Evolutionary conservation across 2,113 vertebrate species (phyloP), one percentile per base, ranked within the genome.

Genomic region (Pholis gunnellus): DNA sequence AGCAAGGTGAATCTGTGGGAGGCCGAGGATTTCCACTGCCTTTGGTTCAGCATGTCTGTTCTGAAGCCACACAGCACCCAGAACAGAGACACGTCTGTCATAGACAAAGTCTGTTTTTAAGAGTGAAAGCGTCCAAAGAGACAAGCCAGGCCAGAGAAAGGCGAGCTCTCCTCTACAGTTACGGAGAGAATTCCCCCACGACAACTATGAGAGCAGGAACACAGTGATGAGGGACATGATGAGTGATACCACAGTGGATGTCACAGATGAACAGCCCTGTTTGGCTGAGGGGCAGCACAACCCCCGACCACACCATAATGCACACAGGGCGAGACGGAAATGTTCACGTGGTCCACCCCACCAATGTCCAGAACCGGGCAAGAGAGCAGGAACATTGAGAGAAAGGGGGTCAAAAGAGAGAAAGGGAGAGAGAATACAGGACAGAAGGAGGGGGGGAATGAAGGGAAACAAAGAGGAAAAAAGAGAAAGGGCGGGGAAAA

Each of bases 191-290:
- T 64, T 66, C 57, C 57, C 57, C 29, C 68, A 57, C 14, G 14
- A 72, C 72, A 82, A 94, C 96, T 98, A 99, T 91, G 94, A 98
- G 92, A 99, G 95, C 95, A 98, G 93, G 88, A 97, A 93, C 64
- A 96, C 92, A 93, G 95, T 95, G 94, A 97, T 94, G 90, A 96
- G 90, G 87, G 96, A 97, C 88, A 97, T 87, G 94, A 98, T 95
- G 95, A 98, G 95, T 86, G 97, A 97, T 88, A 94, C 94, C 94
- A 97, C 94, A 86, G 97, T 96, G 94, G 92, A 96, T 92, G 97
- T 96, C 75, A 96, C 86, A 78, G 96, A 96, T 89, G 95, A 96
- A 89, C 96, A 95, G 93, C 97, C 97, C 93, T 97, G 93, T 87
- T 95, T 97, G 89, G 96, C 97, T 99, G 89, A 72, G 52, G 71